Evolutionary conservation across 2,113 vertebrate genomes (phyloP).

Genomic region (Otocyon megalotis): DNA sequence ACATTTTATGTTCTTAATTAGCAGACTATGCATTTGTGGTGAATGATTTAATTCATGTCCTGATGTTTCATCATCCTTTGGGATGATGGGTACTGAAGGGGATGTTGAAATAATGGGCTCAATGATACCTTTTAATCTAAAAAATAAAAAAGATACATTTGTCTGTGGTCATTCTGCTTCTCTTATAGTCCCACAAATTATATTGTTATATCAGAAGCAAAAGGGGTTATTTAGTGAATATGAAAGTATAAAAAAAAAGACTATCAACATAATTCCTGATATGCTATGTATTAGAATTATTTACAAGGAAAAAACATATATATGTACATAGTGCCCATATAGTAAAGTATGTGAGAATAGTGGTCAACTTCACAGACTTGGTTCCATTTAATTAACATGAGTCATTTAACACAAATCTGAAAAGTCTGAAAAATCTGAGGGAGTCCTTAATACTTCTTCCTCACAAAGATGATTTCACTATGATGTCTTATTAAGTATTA

Average conservation of each 20-base stretch:
- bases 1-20: constrained; percentile 63
- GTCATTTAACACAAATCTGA: constrained; percentile 31
- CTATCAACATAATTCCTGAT: neutral
- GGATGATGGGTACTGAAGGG: constrained; percentile 63
- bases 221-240: constrained; percentile 21
- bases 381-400: neutral
- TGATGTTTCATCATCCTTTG: constrained; percentile 64
- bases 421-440: constrained; percentile 49
- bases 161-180: neutral
- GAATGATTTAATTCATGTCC: constrained; percentile 74
- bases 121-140: constrained; percentile 21
- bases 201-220: neutral
- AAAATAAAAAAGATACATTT: constrained; percentile 26
- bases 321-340: neutral
- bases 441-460: neutral
- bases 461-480: constrained; percentile 34
- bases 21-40: constrained; percentile 39
- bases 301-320: neutral
- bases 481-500: constrained; percentile 35
- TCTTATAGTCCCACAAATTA: neutral
- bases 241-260: constrained; percentile 8
- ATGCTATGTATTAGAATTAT: neutral
- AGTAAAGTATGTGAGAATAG: neutral
- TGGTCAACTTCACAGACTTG: neutral
- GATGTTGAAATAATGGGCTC: neutral